Percentiles rank a stretch among this genome's conserved stretches.
Conservation (phyloP, 2,888 invertebrate species). For the Chorisops tibialis region DNA sequence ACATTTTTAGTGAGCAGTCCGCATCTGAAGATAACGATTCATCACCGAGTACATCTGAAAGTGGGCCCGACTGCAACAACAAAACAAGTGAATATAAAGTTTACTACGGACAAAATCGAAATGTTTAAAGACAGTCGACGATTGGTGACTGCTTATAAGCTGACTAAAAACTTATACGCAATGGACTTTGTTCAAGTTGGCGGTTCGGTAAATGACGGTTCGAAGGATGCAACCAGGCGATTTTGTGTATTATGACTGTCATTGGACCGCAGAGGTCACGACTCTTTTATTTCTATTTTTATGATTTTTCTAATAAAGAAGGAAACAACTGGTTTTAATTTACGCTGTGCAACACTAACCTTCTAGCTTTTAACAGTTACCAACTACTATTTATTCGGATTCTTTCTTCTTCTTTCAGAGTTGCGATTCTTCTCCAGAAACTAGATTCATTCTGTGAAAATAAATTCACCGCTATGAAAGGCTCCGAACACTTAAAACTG, state of each 20-base stretch:
- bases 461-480: constrained; percentile 54
- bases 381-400: not conserved
- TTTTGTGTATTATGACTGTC: too few relatives aligned
- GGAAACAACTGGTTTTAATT: too few relatives aligned
- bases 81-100: not conserved
- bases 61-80: not conserved
- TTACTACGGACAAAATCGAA: not conserved
- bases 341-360: too few relatives aligned
- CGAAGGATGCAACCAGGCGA: not conserved
- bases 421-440: constrained; percentile 54
- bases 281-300: too few relatives aligned
- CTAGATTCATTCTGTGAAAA: constrained; percentile 53
- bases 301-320: too few relatives aligned
- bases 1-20: too few relatives aligned
- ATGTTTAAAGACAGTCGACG: not conserved
- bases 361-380: too few relatives aligned
- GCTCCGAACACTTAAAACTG: constrained; percentile 54
- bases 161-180: not conserved
- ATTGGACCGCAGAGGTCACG: too few relatives aligned
- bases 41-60: too few relatives aligned
- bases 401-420: constrained; percentile 27
- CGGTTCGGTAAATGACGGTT: not conserved
- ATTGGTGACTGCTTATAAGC: not conserved
- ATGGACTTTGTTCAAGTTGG: not conserved
- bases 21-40: too few relatives aligned